A percentile compares a stretch with the other conserved stretches of the same genome.
phyloP scores from a whole-genome alignment of 1,140 invertebrate species.

The Drosophila navojoa region DNA sequence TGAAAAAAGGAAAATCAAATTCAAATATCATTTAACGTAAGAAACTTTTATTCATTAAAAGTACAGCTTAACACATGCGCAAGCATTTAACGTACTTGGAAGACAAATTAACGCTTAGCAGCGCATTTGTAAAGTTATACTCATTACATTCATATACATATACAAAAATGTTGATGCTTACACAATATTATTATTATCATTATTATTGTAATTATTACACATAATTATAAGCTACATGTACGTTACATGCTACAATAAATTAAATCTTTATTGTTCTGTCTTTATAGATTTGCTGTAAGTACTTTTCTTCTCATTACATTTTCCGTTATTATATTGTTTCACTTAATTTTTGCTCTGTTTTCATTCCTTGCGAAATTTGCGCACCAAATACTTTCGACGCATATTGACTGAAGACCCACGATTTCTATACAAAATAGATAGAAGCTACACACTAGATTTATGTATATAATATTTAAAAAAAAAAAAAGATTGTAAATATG shows the following conservation, averaged over 20 bases:
- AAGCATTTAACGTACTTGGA: constrained; percentile 60
- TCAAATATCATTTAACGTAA: constrained; percentile 55
- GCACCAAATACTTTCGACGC: constrained; percentile 66
- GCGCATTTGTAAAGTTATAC: constrained; percentile 51
- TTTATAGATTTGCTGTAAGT: constrained; percentile 32
- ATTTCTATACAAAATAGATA: constrained; percentile 44
- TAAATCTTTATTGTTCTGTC: constrained; percentile 70
- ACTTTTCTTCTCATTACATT: constrained; percentile 14
- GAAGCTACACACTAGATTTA: constrained; percentile 55
- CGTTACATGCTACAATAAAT: constrained; percentile 74
- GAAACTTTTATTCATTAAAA: constrained; percentile 61
- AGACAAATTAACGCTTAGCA: constrained; percentile 66
- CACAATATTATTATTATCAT: constrained; percentile 42
- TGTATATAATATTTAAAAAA: constrained; percentile 35
- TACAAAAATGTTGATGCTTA: constrained; percentile 50
- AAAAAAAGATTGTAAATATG: constrained; percentile 55
- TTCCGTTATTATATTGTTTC: not conserved
- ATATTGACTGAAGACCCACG: constrained; percentile 65
- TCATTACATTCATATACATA: constrained; percentile 47
- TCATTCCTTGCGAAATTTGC: constrained; percentile 43
- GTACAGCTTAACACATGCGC: constrained; percentile 57
- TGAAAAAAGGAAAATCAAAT: constrained; percentile 16
- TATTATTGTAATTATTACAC: constrained; percentile 49
- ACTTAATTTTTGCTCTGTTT: not conserved
- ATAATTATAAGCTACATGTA: constrained; percentile 64